Evolutionary conservation across 2,888 invertebrate genomes (phyloP).

Genomic region (Mesorhabditis belari): DNA sequence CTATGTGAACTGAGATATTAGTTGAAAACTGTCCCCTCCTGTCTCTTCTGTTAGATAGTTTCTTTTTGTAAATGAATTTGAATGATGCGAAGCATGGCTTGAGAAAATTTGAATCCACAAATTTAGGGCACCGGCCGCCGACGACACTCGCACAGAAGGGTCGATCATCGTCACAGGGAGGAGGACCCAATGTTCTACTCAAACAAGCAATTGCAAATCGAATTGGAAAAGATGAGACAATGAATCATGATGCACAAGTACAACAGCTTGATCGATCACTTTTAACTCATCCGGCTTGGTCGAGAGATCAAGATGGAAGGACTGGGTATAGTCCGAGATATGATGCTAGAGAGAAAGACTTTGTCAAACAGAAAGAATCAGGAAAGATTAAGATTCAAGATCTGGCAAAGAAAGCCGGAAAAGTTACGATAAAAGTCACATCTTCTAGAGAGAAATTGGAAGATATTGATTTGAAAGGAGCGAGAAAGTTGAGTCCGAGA

Average conservation of each 20-base stretch:
- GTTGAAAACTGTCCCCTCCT: too few relatives aligned
- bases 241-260: too few relatives aligned
- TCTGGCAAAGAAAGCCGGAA: neutral
- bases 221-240: constrained; percentile 5
- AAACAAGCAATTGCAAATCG: constrained; percentile 49
- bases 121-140: constrained; percentile 14
- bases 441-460: constrained; percentile 14
- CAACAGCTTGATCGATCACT: too few relatives aligned
- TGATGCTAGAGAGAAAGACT: too few relatives aligned
- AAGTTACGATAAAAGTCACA: neutral
- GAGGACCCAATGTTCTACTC: constrained; percentile 30
- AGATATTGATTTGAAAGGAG: constrained; percentile 11
- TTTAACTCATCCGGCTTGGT: constrained; percentile 40
- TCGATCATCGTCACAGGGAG: constrained; percentile 3
- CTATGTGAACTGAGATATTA: too few relatives aligned
- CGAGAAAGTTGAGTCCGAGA: too few relatives aligned
- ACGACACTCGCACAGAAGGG: constrained; percentile 11
- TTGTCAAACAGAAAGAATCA: too few relatives aligned
- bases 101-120: too few relatives aligned
- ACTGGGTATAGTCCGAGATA: constrained; percentile 40
- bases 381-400: too few relatives aligned
- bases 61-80: too few relatives aligned
- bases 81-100: too few relatives aligned
- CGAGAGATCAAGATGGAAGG: constrained; percentile 44
- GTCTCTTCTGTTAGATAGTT: too few relatives aligned